Percentiles rank a stretch among this genome's conserved stretches.
Evolutionary conservation across 92 coral and sea anemone genomes (phyloP).

Genomic region (Pocillopora grandis): DNA sequence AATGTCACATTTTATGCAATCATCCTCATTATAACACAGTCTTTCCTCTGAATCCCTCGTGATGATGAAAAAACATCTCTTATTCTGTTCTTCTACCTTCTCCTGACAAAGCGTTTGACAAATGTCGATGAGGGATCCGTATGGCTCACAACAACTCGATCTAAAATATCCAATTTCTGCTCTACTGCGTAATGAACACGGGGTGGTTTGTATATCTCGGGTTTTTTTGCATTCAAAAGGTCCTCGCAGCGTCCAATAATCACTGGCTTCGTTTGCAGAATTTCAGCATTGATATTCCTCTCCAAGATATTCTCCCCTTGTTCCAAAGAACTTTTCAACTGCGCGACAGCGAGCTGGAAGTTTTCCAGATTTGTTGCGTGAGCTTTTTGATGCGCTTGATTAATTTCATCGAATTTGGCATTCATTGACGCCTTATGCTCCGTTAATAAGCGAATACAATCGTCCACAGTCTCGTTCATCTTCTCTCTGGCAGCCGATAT

Average conservation of each 20-base stretch:
- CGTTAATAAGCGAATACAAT: not conserved
- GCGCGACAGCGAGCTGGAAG: not conserved
- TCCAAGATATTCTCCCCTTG: no score
- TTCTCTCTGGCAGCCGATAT: not conserved
- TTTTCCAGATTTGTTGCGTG: not conserved
- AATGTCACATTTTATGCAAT: slow-evolving; percentile 47
- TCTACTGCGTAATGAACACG: no score
- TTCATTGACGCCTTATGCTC: not conserved
- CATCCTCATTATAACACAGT: slow-evolving; percentile 57
- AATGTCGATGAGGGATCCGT: no score
- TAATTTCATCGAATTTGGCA: not conserved
- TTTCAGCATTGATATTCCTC: no score
- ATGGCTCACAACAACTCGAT: no score
- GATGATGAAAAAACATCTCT: no score
- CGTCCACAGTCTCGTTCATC: slow-evolving; percentile 1
- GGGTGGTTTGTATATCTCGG: no score
- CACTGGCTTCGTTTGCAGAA: no score
- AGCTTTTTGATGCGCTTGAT: not conserved
- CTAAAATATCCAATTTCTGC: no score
- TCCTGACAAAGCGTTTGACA: slow-evolving; percentile 1
- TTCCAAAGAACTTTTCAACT: no score
- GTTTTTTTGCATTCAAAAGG: no score
- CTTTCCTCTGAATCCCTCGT: slow-evolving; percentile 46
- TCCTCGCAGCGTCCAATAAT: no score
- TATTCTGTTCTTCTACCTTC: slow-evolving; percentile 32